Conservation (phyloP, 2,888 invertebrate species). For the Aplocera efformata region DNA sequence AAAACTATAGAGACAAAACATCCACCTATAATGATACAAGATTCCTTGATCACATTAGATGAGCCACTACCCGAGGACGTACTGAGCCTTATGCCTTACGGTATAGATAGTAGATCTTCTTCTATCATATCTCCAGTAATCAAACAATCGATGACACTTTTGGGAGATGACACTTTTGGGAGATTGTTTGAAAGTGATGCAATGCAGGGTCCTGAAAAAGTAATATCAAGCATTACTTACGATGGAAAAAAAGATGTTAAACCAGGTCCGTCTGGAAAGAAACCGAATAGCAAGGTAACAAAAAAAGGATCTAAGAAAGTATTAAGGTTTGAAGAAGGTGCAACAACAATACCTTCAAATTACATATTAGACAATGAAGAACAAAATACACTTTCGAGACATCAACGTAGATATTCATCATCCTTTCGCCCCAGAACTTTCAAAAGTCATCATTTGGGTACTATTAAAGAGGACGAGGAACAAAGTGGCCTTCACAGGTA, state of each 20-base stretch:
- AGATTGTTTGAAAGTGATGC: constrained; percentile 6
- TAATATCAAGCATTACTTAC: constrained; percentile 20
- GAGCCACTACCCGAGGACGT: constrained; percentile 35
- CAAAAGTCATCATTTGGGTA: constrained; percentile 21
- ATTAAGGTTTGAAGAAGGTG: constrained; percentile 54
- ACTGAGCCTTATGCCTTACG: constrained; percentile 48
- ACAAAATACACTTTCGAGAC: constrained; percentile 2
- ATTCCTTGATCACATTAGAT: constrained; percentile 19
- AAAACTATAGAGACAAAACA: background rate
- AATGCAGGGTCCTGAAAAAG: constrained; percentile 22
- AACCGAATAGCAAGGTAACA: background rate
- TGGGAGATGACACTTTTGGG: too few species aligned
- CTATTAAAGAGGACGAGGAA: constrained; percentile 32
- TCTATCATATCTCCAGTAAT: constrained; percentile 24
- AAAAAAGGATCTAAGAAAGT: constrained; percentile 31
- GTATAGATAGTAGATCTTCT: constrained; percentile 36
- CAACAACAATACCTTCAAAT: constrained; percentile 37
- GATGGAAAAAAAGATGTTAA: constrained; percentile 21
- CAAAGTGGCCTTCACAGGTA: constrained; percentile 32
- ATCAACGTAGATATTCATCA: constrained; percentile 19
- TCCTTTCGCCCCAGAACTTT: constrained; percentile 18
- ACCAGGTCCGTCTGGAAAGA: constrained; percentile 14
- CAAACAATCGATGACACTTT: background rate
- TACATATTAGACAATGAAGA: constrained; percentile 22
- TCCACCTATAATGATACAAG: constrained; percentile 6